Percentiles rank a stretch among this genome's conserved stretches.
Evolutionary conservation across 2,113 vertebrate species (phyloP).

Genomic region (Amphiprion ocellaris): DNA sequence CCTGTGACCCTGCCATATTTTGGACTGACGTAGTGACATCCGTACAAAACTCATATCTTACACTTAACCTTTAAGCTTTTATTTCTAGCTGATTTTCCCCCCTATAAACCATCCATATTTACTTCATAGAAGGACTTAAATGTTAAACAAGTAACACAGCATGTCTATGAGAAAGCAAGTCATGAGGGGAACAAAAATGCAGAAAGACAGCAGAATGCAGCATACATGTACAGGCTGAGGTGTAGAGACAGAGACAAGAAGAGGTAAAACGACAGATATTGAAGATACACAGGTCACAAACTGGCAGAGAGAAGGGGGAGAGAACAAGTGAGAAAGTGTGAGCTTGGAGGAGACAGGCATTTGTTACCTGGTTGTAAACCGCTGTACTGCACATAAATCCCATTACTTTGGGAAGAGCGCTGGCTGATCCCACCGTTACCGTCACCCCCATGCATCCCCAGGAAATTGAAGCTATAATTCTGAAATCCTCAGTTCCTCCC

Average conservation of each 20-base stretch:
- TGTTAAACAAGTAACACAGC: neutral
- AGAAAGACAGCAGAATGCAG: slow-evolving; percentile 9
- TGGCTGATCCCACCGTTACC: slow-evolving; percentile 71
- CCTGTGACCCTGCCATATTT: neutral
- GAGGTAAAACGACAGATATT: slow-evolving; percentile 31
- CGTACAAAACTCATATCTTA: neutral
- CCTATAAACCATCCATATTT: neutral
- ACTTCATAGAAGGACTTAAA: slow-evolving; percentile 8
- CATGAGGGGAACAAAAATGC: neutral
- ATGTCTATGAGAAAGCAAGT: slow-evolving; percentile 1
- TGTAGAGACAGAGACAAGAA: neutral
- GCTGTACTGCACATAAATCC: slow-evolving; percentile 79
- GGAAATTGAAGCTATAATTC: slow-evolving; percentile 86
- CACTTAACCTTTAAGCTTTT: slow-evolving; percentile 13
- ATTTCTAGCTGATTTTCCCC: slow-evolving; percentile 6
- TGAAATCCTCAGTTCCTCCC: slow-evolving; percentile 66
- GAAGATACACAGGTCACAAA: slow-evolving; percentile 58
- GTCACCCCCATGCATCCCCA: slow-evolving; percentile 69
- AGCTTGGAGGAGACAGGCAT: slow-evolving; percentile 55
- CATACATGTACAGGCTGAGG: neutral
- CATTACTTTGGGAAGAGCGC: slow-evolving; percentile 77
- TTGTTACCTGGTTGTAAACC: slow-evolving; percentile 80
- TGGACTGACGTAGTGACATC: neutral
- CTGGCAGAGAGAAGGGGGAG: slow-evolving; percentile 33
- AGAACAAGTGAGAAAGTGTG: slow-evolving; percentile 28